A percentile compares a stretch with the other conserved stretches of the same genome.
phyloP scores from a whole-genome alignment of 1,140 invertebrate species.

The Amyelois transitella region DNA sequence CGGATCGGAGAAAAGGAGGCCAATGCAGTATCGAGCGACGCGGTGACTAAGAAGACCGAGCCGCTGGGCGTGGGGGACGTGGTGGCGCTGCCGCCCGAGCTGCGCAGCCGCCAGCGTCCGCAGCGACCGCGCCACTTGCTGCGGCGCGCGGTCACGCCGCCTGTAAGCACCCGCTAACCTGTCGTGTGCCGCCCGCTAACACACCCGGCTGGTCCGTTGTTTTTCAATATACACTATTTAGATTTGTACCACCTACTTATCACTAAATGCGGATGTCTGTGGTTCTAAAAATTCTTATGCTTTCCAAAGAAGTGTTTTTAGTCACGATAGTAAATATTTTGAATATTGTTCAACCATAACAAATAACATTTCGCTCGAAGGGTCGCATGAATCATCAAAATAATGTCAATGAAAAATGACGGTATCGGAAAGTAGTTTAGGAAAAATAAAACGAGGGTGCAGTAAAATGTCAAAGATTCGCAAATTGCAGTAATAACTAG shows the following conservation, averaged over 20 bases:
- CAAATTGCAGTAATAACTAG: background rate
- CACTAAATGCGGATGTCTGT: background rate
- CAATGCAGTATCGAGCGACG: slow-evolving; percentile 28
- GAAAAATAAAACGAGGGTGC: background rate
- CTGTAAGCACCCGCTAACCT: slow-evolving; percentile 73
- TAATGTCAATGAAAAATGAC: slow-evolving; percentile 5
- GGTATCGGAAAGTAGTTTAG: background rate
- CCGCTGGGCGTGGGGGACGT: slow-evolving; percentile 57
- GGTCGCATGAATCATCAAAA: background rate
- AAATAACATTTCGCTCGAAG: background rate
- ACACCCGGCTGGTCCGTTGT: slow-evolving; percentile 50
- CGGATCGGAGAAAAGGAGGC: slow-evolving; percentile 50
- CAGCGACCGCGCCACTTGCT: slow-evolving; percentile 51
- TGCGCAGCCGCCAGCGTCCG: slow-evolving; percentile 58
- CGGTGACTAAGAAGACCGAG: slow-evolving; percentile 41
- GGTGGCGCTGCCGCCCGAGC: slow-evolving; percentile 54
- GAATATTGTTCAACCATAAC: background rate
- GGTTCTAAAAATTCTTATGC: background rate
- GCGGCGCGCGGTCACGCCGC: slow-evolving; percentile 69
- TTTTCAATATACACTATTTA: slow-evolving; percentile 28
- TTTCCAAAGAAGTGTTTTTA: background rate
- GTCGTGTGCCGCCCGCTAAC: slow-evolving; percentile 68
- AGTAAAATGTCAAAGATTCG: background rate
- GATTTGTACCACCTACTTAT: slow-evolving; percentile 10
- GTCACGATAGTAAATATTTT: background rate